A percentile compares a stretch with the other conserved stretches of the same genome.
These are phyloP conservation scores for Streptopelia turtur DNA, from an alignment of 2,797 vertebrate species.

Conservation along the genomic window DNA sequence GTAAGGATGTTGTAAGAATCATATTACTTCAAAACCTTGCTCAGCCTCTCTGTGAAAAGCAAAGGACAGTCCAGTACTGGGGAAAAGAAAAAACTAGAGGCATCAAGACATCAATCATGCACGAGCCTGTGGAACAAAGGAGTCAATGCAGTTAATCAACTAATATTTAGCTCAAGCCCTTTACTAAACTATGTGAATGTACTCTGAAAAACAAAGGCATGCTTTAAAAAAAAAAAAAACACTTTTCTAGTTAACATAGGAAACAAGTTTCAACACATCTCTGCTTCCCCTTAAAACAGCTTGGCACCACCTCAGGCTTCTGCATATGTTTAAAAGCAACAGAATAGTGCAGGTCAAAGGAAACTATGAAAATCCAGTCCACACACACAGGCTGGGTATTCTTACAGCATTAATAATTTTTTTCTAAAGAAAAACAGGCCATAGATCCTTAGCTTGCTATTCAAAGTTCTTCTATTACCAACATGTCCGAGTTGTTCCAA, in stretches of 20 bases:
- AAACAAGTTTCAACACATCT: slow-evolving; percentile 48
- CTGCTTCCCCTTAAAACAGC: slow-evolving; percentile 40
- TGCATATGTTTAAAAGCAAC: neutral
- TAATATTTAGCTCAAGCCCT: neutral
- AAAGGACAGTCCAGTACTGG: neutral
- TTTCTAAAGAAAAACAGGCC: neutral
- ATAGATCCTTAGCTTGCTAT: neutral
- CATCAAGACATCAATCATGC: neutral
- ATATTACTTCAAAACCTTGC: neutral
- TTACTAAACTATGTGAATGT: neutral
- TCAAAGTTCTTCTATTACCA: neutral
- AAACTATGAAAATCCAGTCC: neutral
- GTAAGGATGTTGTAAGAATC: neutral
- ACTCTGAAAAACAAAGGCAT: neutral
- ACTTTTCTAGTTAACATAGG: neutral
- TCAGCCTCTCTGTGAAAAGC: neutral
- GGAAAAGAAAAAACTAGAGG: neutral
- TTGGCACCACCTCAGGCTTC: slow-evolving; percentile 38
- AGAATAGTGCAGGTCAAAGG: neutral
- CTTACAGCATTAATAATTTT: neutral
- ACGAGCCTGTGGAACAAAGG: neutral
- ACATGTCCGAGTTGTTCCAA: neutral
- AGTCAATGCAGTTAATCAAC: neutral
- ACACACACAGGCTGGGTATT: neutral
- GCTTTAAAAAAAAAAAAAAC: neutral